Base-by-base conservation (phyloP, 2,113 vertebrate species). In the Maccullochella peelii region DNA sequence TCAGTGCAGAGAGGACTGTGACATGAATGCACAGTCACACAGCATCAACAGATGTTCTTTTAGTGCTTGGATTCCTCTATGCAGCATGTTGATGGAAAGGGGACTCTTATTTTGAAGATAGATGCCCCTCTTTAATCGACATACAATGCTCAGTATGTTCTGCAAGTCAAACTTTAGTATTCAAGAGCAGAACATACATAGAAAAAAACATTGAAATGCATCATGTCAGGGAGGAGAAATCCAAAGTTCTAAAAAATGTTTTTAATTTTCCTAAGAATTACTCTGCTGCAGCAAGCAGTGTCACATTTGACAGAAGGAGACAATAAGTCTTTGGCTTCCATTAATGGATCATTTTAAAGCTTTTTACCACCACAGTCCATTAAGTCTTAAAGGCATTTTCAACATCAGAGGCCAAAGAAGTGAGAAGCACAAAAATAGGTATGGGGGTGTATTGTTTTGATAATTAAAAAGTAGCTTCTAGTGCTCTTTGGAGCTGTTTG, bases 11-110 rank as follows among this genome's bases (percentile, higher is more conserved):
- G 42, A 67, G 54, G 30, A 74, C 44, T 62, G 79, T 59, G 77
- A 70, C 79, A 82, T 50, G 44, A 82, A 49, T 55, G 38, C n/a
- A 0, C 61, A 81, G 61, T 54, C 62, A 50, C 67, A 59, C 63
- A 77, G 50, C 54, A 42, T 67, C 61, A 81, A 76, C 78, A 86
- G 72, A 87, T 88, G 73, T 73, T 81, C 59, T 30, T 65, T 79
- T 57, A 44, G 76, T 71, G 82, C 61, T 79, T 15, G 12, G 40
- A 73, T 71, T 65, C 16, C n/a, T 80, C 57, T 15, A 0, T 77
- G 44, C 55, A 16, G 21, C 47, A 38, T 68, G 27, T 27, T 59
- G 67, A 70, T 73, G 50, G 44, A 49, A 73, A 50, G 14, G 33
- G n/a, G 57, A 33, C 33, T 68, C 25, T 49, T 36, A 18, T 20